A percentile compares a stretch with the other conserved stretches of the same genome.
phyloP scores from a whole-genome alignment of 2,113 vertebrate species.

The Urocynchramus pylzowi region DNA sequence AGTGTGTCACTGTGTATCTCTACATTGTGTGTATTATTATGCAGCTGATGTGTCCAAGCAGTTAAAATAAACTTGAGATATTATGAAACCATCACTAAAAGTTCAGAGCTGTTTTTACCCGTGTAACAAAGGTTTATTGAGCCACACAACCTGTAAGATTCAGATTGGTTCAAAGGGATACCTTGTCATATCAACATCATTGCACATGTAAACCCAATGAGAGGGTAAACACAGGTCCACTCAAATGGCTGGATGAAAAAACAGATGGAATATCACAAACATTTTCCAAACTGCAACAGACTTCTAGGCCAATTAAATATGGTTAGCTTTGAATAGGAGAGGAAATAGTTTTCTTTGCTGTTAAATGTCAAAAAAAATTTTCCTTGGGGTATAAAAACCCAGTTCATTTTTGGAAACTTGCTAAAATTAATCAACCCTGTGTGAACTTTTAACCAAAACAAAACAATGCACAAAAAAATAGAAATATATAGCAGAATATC shows the following conservation, averaged over 20 bases:
- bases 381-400: slow-evolving; percentile 73
- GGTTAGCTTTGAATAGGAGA: slow-evolving; percentile 80
- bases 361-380: slow-evolving; percentile 82
- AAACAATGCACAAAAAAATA: neutral
- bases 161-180: slow-evolving; percentile 75
- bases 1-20: neutral
- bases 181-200: slow-evolving; percentile 78
- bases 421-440: slow-evolving; percentile 63
- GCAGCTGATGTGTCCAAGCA: slow-evolving; percentile 18
- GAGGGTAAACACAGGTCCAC: slow-evolving; percentile 79
- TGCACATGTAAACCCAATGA: slow-evolving; percentile 74
- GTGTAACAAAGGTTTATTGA: slow-evolving; percentile 76
- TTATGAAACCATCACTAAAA: slow-evolving; percentile 66
- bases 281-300: slow-evolving; percentile 81
- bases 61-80: slow-evolving; percentile 69
- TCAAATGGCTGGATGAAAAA: slow-evolving; percentile 75
- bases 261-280: slow-evolving; percentile 80
- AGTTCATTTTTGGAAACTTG: slow-evolving; percentile 71
- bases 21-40: neutral
- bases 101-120: slow-evolving; percentile 73
- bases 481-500: neutral
- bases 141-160: slow-evolving; percentile 66
- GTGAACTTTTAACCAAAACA: slow-evolving; percentile 22
- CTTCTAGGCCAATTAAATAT: slow-evolving; percentile 84
- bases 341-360: slow-evolving; percentile 89